Base-by-base conservation (phyloP, 2,888 invertebrate genomes). In the Leptinotarsa juncta region DNA sequence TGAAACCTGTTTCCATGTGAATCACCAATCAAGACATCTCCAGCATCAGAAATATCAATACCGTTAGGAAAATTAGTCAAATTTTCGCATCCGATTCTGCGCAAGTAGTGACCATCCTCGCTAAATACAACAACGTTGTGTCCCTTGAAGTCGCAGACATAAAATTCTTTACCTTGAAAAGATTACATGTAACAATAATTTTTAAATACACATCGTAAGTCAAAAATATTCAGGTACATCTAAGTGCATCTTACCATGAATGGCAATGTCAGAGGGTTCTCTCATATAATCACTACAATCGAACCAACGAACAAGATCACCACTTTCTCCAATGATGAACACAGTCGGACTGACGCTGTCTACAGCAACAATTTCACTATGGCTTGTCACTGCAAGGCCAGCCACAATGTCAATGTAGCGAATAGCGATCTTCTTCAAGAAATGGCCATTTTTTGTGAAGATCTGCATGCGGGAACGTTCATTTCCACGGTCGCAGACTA, bases 1-100 rank as follows among this genome's bases (percentile, higher is more conserved):
- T 98, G 98, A 88, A 98, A 98, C 84, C 97, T 94, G 90, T 98
- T 98, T 66, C 98, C 98, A 88, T 98, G 98, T 70, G 97, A 97
- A 89, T 98, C 98, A 18, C 98, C 98, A 83, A 98, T 96, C 80
- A 98, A 92, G 77, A 98, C 96, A 88, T 98, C 98, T 62, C 98
- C 98, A 69, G 96, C 97, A 88, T 97, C 97, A 70, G 97, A 97
- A 86, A 98, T 97, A 89, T 98, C 98, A 85, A 98, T 98, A 81
- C 98, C 98, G 88, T 98, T 98, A 7, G 98, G 98, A 89, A 97
- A 98, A 89, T 97, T 97, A 84, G 98, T 98, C 83, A 98, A 93
- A 87, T 94, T 96, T 89, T 98, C 97, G 89, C 95, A 95, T 80
- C 98, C 98, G 88, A 98, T 98, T 82, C 97, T 94, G 81, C 97